phyloP scores from a whole-genome alignment of 37 sponge, comb jelly and placozoan genomes.

The Halichondria panicea region DNA sequence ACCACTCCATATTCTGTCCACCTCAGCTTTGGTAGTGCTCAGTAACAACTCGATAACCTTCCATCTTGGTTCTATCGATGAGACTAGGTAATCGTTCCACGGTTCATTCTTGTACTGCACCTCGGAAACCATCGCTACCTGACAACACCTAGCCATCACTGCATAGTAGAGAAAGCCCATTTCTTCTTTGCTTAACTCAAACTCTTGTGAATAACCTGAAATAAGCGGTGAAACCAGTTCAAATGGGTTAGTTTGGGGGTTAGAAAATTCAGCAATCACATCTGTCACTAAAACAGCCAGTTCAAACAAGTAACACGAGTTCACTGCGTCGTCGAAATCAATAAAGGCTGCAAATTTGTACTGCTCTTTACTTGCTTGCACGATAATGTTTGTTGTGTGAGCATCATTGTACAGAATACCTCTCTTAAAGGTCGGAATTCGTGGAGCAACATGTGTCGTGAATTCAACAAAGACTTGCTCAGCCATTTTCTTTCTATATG shows the following conservation, averaged over 20 bases:
- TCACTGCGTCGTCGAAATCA: conserved; percentile 13
- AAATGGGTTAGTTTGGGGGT: neutral
- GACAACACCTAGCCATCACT: conserved; percentile 16
- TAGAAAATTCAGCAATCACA: neutral
- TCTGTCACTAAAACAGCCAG: conserved; percentile 19
- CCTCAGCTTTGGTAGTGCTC: no score
- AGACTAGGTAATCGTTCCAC: conserved; percentile 22
- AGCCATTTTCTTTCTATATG: no score
- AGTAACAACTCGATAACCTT: neutral
- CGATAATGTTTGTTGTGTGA: no score
- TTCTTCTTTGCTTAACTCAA: conserved; percentile 21
- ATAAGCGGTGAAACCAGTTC: conserved; percentile 15
- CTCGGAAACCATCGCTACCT: conserved; percentile 8
- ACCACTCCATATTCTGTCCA: no score
- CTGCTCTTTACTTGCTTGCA: no score
- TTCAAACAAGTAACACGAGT: conserved; percentile 37
- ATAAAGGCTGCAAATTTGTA: no score
- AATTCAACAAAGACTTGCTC: no score
- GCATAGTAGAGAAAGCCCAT: conserved; percentile 31
- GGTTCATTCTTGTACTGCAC: conserved; percentile 6
- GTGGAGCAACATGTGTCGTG: no score
- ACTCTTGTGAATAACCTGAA: conserved; percentile 10
- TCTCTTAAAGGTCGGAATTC: no score
- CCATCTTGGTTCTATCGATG: conserved; percentile 4
- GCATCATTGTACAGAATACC: no score